Evolutionary conservation across 2,113 vertebrate species (phyloP).

Genomic region (Petrocephalus zakoni): DNA sequence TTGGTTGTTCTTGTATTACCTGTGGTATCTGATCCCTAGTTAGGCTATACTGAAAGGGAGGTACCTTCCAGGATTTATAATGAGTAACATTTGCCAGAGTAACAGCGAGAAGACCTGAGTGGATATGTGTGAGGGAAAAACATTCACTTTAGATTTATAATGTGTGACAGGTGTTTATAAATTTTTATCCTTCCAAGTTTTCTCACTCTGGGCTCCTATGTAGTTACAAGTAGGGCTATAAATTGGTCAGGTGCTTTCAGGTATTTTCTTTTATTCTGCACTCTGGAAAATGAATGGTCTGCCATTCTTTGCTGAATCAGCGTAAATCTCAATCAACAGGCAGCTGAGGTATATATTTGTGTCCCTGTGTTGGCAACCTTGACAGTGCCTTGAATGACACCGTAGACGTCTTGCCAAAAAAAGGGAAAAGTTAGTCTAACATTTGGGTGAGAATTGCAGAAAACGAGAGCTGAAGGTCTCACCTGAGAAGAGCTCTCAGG

Average conservation of each 20-base stretch:
- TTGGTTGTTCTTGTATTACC: not conserved
- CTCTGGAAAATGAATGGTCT: not conserved
- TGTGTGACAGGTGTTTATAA: not conserved
- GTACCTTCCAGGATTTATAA: not conserved
- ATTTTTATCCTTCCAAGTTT: not conserved
- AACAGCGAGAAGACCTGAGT: not conserved
- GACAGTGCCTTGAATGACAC: not conserved
- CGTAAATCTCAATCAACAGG: not conserved
- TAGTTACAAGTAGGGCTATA: not conserved
- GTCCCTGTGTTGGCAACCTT: not conserved
- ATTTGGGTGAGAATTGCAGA: not conserved
- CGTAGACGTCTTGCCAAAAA: not conserved
- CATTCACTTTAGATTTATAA: not conserved
- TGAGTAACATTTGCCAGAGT: not conserved
- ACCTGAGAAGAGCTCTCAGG: not conserved
- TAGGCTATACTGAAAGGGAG: not conserved
- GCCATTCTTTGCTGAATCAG: not conserved
- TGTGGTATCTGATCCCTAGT: not conserved
- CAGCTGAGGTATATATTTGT: not conserved
- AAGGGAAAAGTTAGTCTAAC: not conserved
- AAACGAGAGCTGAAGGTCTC: not conserved
- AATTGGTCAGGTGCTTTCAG: not conserved
- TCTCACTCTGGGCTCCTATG: not conserved
- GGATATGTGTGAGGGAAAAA: not conserved
- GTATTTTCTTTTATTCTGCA: not conserved